Evolutionary conservation across 2,888 invertebrate species (phyloP), one percentile per base, ranked within the genome.

Genomic region (Drepana falcataria): DNA sequence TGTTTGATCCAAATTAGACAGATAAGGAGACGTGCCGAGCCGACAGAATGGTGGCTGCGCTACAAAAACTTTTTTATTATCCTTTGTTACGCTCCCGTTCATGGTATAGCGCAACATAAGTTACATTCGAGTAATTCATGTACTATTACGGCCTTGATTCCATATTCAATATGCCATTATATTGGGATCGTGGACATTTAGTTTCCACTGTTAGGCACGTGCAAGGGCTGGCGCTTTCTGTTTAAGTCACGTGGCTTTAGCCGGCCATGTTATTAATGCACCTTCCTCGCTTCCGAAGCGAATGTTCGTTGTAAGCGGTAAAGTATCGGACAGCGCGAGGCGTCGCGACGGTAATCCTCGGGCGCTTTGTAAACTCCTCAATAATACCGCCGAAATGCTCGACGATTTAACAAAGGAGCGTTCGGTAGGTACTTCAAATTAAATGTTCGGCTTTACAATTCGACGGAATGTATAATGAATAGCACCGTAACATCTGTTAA

Each of bases 401-500:
- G 73, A 71, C 83, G 78, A 82, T 87, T 84, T 81, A 86, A 89
- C 88, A 89, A 89, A 87, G 86, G 85, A 83, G 77, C 81, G 69
- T 81, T 84, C 68, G 82, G 85, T 83, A 83, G 84, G 87, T 86
- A 87, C 87, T 89, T 89, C 84, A 88, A 89, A 90, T 91, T 91
- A 91, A 91, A 90, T 84, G 89, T 90, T 90, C 87, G 85, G 85
- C 87, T 88, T 90, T 82, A 89, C 87, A 88, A 88, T 90, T 89
- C 86, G 87, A 90, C 81, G 87, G 90, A 91, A 91, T 91, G 89
- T 90, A 90, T 91, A 91, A 91, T 91, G 90, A 91, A 91, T 90
- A 87, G 88, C 89, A 83, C 88, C 89, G 91, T 89, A 91, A 91
- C 91, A 91, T 90, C 90, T 90, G 91, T 90, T 90, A 91, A 91